These are phyloP conservation scores for Sycobia sp. DNA, from an alignment of 1,140 invertebrate species.

Conservation along the genomic window DNA sequence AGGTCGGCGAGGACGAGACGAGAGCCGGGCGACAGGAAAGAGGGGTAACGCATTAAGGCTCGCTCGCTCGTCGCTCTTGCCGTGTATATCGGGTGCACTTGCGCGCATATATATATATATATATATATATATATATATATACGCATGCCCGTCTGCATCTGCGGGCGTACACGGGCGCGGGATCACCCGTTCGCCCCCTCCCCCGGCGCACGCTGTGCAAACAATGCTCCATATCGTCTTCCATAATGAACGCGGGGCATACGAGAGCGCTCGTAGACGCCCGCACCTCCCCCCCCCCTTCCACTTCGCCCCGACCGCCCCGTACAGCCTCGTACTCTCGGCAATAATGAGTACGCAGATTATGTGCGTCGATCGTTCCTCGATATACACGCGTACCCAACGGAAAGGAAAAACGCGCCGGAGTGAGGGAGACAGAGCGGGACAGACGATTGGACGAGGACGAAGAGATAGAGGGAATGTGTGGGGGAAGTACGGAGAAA, in stretches of 20 bases:
- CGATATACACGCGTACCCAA: slow-evolving; percentile 47
- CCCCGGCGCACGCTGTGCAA: too few relatives aligned
- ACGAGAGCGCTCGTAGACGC: slow-evolving; percentile 11
- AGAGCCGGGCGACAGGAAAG: slow-evolving; percentile 35
- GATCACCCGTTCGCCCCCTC: slow-evolving; percentile 54
- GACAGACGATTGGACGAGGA: slow-evolving; percentile 4
- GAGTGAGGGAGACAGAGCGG: too few relatives aligned
- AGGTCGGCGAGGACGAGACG: slow-evolving; percentile 15
- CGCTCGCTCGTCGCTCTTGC: not conserved
- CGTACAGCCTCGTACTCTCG: slow-evolving; percentile 28
- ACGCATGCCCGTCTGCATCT: too few relatives aligned
- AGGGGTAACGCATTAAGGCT: slow-evolving; percentile 44
- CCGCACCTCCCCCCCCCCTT: not conserved
- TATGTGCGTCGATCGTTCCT: slow-evolving; percentile 59
- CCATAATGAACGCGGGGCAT: slow-evolving; percentile 57
- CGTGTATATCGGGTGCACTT: too few relatives aligned
- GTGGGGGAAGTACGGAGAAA: too few relatives aligned
- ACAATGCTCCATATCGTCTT: slow-evolving; percentile 61
- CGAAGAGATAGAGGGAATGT: slow-evolving; percentile 22
- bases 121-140: too few relatives aligned
- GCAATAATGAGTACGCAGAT: slow-evolving; percentile 62
- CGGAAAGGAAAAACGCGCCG: slow-evolving; percentile 33
- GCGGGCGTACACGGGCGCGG: slow-evolving; percentile 29
- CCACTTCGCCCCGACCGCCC: too few relatives aligned
- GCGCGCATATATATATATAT: too few relatives aligned